Conservation (phyloP, 2,113 vertebrate species). For the Puntigrus tetrazona region DNA sequence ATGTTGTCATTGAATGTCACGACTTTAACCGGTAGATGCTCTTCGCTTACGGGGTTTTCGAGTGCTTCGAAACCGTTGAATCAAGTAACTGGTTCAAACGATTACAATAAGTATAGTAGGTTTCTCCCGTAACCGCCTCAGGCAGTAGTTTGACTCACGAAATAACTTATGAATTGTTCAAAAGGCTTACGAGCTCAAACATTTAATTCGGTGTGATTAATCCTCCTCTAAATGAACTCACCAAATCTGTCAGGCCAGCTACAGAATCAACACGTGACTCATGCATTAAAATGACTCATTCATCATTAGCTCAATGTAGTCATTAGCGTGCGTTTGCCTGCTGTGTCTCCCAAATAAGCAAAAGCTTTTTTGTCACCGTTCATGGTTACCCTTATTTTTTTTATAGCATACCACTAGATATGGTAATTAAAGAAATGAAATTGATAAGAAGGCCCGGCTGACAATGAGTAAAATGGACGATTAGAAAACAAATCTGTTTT, state of each 20-base stretch:
- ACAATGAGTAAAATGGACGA: background rate
- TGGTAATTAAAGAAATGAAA: background rate
- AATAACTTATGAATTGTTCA: constrained; percentile 3
- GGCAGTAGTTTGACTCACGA: background rate
- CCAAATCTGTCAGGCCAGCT: background rate
- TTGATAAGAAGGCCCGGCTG: background rate
- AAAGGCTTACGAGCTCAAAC: background rate
- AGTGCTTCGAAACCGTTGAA: background rate
- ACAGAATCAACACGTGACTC: background rate
- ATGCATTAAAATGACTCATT: constrained; percentile 1
- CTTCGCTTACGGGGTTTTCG: background rate
- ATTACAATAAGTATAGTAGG: background rate
- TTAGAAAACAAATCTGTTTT: background rate
- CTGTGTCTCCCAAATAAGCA: background rate
- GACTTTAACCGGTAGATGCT: background rate
- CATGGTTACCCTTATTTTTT: background rate
- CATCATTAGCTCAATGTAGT: background rate
- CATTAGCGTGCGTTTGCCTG: background rate
- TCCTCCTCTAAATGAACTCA: background rate
- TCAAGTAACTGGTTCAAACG: background rate
- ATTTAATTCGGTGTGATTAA: background rate
- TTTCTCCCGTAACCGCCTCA: background rate
- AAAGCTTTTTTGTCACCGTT: background rate
- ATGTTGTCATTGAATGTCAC: background rate
- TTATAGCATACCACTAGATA: background rate